Evolutionary conservation across 2,113 vertebrate genomes (phyloP).

Genomic region (Percopsis transmontana): DNA sequence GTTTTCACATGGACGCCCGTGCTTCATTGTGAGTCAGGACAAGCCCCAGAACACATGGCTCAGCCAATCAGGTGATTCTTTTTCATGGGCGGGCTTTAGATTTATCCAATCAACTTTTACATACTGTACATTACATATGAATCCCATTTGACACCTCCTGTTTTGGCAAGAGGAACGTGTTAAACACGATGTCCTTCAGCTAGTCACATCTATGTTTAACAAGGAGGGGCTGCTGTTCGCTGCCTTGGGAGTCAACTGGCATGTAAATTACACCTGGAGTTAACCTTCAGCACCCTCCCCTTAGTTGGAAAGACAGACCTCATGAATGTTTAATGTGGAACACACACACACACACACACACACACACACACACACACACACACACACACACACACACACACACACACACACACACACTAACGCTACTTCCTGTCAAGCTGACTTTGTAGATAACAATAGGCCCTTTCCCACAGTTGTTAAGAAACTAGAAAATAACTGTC

Average conservation of each 20-base stretch:
- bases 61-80: conserved; percentile 13
- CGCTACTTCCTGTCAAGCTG: not conserved
- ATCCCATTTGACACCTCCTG: not conserved
- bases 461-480: no score
- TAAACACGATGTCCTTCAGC: not conserved
- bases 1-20: conserved; percentile 6
- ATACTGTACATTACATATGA: no score
- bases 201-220: conserved; percentile 3
- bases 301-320: not conserved
- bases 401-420: not conserved
- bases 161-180: not conserved
- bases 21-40: conserved; percentile 3
- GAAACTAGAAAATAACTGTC: no score
- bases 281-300: conserved; percentile 17
- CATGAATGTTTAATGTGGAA: conserved; percentile 51
- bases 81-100: conserved; percentile 12
- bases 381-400: conserved; percentile 4
- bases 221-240: not conserved
- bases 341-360: conserved; percentile 5
- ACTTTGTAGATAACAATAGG: not conserved
- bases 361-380: not conserved
- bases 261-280: conserved; percentile 12
- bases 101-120: not conserved
- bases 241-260: conserved; percentile 13
- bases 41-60: not conserved